A percentile compares a stretch with the other conserved stretches of the same genome.
These are phyloP conservation scores for Ctenopoma kingsleyae DNA, from an alignment of 2,797 vertebrate species.

Conservation along the genomic window DNA sequence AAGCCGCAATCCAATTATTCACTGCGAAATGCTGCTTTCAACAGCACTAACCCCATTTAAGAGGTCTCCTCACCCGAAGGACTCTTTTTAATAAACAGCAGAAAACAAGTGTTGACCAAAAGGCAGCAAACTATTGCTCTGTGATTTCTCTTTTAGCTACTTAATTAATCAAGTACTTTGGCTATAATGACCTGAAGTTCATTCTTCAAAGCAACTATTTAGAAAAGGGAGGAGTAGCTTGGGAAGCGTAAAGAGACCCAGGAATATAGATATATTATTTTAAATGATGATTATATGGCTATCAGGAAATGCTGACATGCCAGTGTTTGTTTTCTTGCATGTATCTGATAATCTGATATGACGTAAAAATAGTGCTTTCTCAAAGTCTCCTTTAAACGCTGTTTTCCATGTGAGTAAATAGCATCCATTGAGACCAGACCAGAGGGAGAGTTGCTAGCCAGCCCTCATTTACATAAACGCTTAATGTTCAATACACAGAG, in stretches of 20 bases:
- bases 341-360: constrained; percentile 29
- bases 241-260: constrained; percentile 34
- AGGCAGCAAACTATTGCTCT: constrained; percentile 69
- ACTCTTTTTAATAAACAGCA: constrained; percentile 77
- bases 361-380: constrained; percentile 54
- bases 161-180: constrained; percentile 74
- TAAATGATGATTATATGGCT: neutral
- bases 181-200: constrained; percentile 54
- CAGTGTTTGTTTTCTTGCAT: constrained; percentile 12
- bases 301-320: neutral
- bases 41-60: constrained; percentile 77
- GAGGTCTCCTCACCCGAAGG: constrained; percentile 75
- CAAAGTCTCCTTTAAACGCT: constrained; percentile 12
- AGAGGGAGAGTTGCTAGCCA: constrained; percentile 44
- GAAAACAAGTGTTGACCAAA: constrained; percentile 73
- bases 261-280: neutral
- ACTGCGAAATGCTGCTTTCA: constrained; percentile 69
- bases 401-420: constrained; percentile 50
- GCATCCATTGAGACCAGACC: constrained; percentile 51
- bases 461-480: constrained; percentile 75
- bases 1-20: constrained; percentile 81
- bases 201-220: constrained; percentile 67
- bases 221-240: constrained; percentile 42
- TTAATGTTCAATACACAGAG: constrained; percentile 63
- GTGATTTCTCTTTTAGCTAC: constrained; percentile 61